These are phyloP conservation scores for Zapornia atra DNA, from an alignment of 2,113 vertebrate genomes.

Conservation along the genomic window DNA sequence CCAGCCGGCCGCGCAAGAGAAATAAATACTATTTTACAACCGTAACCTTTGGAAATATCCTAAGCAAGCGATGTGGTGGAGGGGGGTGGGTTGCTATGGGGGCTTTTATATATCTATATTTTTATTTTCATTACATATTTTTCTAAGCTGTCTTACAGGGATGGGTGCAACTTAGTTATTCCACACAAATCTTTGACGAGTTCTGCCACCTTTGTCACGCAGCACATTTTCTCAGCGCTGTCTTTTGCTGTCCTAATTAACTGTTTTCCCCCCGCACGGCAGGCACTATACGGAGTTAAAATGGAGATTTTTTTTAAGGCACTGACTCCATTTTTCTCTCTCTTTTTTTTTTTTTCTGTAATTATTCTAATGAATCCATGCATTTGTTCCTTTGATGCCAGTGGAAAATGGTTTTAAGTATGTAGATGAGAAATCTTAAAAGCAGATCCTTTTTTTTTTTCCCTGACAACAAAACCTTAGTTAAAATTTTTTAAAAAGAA, in stretches of 20 bases:
- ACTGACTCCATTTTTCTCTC: not conserved
- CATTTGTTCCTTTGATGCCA: slow-evolving; percentile 40
- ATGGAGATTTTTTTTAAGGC: slow-evolving; percentile 16
- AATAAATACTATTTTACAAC: not conserved
- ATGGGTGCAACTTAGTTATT: not conserved
- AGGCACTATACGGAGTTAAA: slow-evolving; percentile 43
- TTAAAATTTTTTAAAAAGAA: not conserved
- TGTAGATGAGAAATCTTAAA: slow-evolving; percentile 63
- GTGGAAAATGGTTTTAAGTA: slow-evolving; percentile 55
- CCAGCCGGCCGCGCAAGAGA: not conserved
- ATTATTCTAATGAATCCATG: slow-evolving; percentile 61
- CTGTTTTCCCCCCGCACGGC: slow-evolving; percentile 8
- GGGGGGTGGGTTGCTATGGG: not conserved
- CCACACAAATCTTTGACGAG: not conserved
- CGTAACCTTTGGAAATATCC: not conserved
- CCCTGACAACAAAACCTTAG: slow-evolving; percentile 10
- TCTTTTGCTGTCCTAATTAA: slow-evolving; percentile 68
- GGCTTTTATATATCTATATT: not conserved
- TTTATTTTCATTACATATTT: too few species aligned
- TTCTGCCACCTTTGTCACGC: slow-evolving; percentile 59
- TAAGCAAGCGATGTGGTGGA: not conserved
- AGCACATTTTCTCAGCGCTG: slow-evolving; percentile 27
- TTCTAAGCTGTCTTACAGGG: not conserved
- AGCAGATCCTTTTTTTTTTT: not conserved
- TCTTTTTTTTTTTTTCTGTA: not conserved